Conservation (phyloP, 2,113 vertebrate genomes). For the Cairina moschata region DNA sequence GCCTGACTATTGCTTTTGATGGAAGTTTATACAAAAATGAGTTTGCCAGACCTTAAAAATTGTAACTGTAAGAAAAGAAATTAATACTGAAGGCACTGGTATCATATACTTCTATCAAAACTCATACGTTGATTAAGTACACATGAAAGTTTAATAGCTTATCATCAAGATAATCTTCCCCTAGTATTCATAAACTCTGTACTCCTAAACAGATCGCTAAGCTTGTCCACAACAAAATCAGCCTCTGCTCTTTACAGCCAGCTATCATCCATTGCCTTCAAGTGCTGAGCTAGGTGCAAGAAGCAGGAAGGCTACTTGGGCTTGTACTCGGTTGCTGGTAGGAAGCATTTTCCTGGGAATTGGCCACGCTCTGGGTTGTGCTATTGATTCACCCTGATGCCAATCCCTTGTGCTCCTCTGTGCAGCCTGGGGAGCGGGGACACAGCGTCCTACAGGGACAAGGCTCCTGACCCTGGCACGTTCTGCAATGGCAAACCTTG, state of each 20-base stretch:
- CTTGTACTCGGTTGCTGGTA: neutral
- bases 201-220: neutral
- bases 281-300: neutral
- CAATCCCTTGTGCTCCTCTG: fast-evolving
- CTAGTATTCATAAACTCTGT: neutral
- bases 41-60: neutral
- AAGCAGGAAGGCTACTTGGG: neutral
- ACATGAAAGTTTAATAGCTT: neutral
- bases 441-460: neutral
- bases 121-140: neutral
- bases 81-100: neutral
- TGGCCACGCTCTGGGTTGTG: fast-evolving
- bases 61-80: neutral
- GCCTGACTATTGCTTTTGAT: neutral
- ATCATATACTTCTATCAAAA: neutral
- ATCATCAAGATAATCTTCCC: neutral
- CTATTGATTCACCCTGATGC: neutral
- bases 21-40: neutral
- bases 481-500: neutral
- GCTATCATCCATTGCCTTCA: neutral
- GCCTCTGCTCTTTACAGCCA: neutral
- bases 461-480: fast-evolving
- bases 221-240: neutral
- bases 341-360: neutral
- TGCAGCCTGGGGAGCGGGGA: neutral